Percentiles rank a stretch among this genome's conserved stretches.
Conservation (phyloP, 2,113 vertebrate species). For the Polypterus bichir region DNA sequence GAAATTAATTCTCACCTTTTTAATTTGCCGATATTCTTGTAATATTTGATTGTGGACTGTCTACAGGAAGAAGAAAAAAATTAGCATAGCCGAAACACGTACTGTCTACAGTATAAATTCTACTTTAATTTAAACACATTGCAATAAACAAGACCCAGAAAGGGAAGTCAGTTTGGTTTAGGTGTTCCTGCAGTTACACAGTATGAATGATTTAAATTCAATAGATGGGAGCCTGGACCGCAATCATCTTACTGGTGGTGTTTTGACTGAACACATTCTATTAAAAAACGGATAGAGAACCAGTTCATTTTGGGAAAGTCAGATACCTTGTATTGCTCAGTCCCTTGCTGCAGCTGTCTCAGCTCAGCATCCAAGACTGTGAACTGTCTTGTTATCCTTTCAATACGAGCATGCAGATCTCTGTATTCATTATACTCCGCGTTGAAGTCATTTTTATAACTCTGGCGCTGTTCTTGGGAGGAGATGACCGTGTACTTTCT, state of each 20-base stretch:
- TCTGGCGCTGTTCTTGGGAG: slow-evolving; percentile 85
- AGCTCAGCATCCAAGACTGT: slow-evolving; percentile 83
- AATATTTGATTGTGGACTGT: slow-evolving; percentile 93
- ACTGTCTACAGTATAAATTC: no score
- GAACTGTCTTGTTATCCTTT: slow-evolving; percentile 82
- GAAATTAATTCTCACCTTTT: slow-evolving; percentile 60
- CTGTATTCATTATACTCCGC: slow-evolving; percentile 86
- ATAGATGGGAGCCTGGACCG: no score
- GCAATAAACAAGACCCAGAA: no score
- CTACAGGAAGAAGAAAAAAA: slow-evolving; percentile 31
- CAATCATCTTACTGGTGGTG: no score
- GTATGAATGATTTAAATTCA: no score
- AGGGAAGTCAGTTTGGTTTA: no score
- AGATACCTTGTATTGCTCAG: slow-evolving; percentile 83
- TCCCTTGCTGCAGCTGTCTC: slow-evolving; percentile 77
- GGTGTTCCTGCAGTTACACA: no score
- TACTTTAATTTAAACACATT: no score
- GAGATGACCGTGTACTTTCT: slow-evolving; percentile 81
- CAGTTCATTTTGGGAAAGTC: neutral
- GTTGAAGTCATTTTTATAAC: slow-evolving; percentile 93
- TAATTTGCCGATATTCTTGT: slow-evolving; percentile 93
- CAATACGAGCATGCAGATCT: slow-evolving; percentile 79
- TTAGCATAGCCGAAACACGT: no score
- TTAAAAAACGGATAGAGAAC: no score
- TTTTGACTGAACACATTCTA: no score